Evolutionary conservation across 64 coral and sea anemone species (phyloP), one percentile per base, ranked within the genome.

Genomic region (Montipora foliosa): DNA sequence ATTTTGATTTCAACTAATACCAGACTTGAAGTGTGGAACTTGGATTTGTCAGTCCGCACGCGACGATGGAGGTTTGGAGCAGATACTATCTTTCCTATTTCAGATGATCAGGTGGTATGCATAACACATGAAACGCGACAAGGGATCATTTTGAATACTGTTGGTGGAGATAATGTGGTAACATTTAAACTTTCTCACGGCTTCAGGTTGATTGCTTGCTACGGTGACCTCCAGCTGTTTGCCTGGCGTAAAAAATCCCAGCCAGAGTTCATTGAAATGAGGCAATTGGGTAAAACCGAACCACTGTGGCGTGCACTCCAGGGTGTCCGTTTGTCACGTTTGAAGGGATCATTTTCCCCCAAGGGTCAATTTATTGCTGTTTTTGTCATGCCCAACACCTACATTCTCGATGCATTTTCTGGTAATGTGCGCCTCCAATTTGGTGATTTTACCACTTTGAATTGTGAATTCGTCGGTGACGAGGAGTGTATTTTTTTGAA

Each of bases 261-360:
- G 22, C 29, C 29, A 37, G 29, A 37, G 1, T 37, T 37, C 1
- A 37, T 37, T 37, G 29, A 37, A 37, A 37, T 37, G 29, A 37
- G 29, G 29, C 29, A 37, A 37, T 1, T 37, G 29, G 29, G 29
- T 37, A 37, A 37, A 37, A 37, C 29, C 29, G 29, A 37, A 37
- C 29, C 29, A 37, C 1, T 37, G 29, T 37, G 29, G 29, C 29
- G 29, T 37, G 29, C 29, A 37, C 29, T 37, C 29, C 29, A 37
- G 25, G 25, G 25, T 25, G 25, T 1, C 25, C 1, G 0, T 37
- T 1, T 37, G 1, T 1, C 1, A 1, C 1, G 0, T 1, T 37
- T 37, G 29, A 37, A 0, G 29, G 15, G 48, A 37, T 37, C 29
- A 4, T 5, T 79, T 79, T 9, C 47, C 77, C 5, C 48, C 47